Evolutionary conservation across 2,888 invertebrate species (phyloP), one percentile per base, ranked within the genome.

Genomic region (Thera britannica): DNA sequence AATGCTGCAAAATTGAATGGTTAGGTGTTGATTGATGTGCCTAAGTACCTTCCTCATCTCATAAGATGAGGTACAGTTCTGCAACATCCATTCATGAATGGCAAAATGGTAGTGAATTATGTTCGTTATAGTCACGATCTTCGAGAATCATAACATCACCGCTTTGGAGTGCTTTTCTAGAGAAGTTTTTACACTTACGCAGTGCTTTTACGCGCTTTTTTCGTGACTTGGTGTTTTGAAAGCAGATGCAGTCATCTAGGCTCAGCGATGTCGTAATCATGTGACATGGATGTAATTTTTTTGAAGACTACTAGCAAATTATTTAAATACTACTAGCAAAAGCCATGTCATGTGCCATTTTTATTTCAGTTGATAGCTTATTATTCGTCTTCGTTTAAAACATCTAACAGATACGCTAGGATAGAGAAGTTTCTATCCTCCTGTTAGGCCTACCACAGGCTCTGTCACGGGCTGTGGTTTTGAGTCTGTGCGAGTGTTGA

Each of bases 1-100:
- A 75, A 77, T 76, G 72, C 51, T 46, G 76, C 75, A 75, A 58
- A 72, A 72, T 71, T 62, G 70, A 71, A 67, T 71, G 71, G 75
- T 80, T 80, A 58, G 54, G 62, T 58, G 58, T 67, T 82, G 81
- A 85, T 82, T 81, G 75, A 84, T 85, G 78, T 67, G 58, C 61
- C 46, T 61, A 57, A 55, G 58, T 46, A 51, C 49, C 12, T 41
- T 41, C 44, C 9, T 46, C 44, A 7, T 9, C 44, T 44, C 9
- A 46, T 41, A 46, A 46, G 9, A 46, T 46, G 44, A 46, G 44
- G 8, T 9, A 7, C 44, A 9, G 7, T 46, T 46, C 9, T 46
- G 44, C 44, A 46, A 46, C 44, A 8, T 23, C 23, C 34, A n/a
- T 56, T 62, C 9, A 54, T 67, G 65, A 69, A 69, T 69, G 68